Evolutionary conservation across 2,888 invertebrate genomes (phyloP).

Genomic region (Spilarctia lutea): DNA sequence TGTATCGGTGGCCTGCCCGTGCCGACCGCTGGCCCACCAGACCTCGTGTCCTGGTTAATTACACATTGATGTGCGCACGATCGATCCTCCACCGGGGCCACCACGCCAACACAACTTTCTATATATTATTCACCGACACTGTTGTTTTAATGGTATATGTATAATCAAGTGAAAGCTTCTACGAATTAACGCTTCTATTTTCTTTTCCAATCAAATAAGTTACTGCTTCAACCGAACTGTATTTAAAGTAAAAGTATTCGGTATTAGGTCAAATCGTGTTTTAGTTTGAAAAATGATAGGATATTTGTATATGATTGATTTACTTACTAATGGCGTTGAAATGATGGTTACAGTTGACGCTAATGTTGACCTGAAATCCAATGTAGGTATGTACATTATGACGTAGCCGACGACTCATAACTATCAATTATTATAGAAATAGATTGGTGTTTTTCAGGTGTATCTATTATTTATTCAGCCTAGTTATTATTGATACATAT

Average conservation of each 20-base stretch:
- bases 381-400: conserved; percentile 18
- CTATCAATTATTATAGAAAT: conserved; percentile 26
- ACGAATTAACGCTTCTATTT: conserved; percentile 74
- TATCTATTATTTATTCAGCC: conserved; percentile 22
- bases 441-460: conserved; percentile 26
- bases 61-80: conserved; percentile 56
- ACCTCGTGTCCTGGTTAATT: conserved; percentile 57
- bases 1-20: conserved; percentile 22
- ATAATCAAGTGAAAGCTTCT: conserved; percentile 74
- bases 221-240: conserved; percentile 19
- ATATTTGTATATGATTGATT: conserved; percentile 23
- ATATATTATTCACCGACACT: conserved; percentile 73
- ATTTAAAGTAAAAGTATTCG: conserved; percentile 2
- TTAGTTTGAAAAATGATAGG: conserved; percentile 25
- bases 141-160: conserved; percentile 67
- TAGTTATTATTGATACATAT: conserved; percentile 36
- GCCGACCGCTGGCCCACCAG: conserved; percentile 40
- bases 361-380: conserved; percentile 24
- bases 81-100: conserved; percentile 67
- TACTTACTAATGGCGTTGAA: conserved; percentile 25
- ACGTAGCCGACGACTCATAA: conserved; percentile 16
- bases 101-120: conserved; percentile 64
- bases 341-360: conserved; percentile 21
- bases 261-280: conserved; percentile 15
- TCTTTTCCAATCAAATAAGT: conserved; percentile 62